Percentiles rank a stretch among this genome's conserved stretches.
Evolutionary conservation across 2,888 invertebrate genomes (phyloP).

Genomic region (Brassicogethes aeneus): DNA sequence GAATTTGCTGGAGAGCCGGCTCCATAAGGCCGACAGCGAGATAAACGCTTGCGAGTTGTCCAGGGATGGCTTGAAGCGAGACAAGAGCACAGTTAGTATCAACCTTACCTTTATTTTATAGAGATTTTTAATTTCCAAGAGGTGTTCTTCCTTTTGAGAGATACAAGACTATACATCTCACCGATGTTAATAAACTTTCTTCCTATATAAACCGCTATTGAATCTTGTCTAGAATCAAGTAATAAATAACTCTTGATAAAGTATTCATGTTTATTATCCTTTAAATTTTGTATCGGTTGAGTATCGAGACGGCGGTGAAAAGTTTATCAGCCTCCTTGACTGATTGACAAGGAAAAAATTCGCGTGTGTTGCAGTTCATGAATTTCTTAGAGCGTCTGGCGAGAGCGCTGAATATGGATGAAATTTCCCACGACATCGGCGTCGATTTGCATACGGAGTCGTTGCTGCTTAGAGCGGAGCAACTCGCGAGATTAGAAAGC

Average conservation of each 20-base stretch:
- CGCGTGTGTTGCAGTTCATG: conserved; percentile 51
- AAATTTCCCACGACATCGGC: conserved; percentile 71
- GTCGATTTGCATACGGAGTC: conserved; percentile 78
- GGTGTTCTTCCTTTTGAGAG: too few relatives aligned
- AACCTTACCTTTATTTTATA: background rate
- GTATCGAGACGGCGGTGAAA: background rate
- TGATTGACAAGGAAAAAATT: background rate
- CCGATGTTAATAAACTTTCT: too few relatives aligned
- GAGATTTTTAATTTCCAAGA: too few relatives aligned
- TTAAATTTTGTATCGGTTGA: too few relatives aligned
- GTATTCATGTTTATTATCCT: too few relatives aligned
- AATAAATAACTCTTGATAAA: too few relatives aligned
- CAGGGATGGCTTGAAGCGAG: conserved; percentile 62
- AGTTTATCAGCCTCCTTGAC: background rate
- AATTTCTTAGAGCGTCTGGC: conserved; percentile 77
- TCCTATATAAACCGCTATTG: too few relatives aligned
- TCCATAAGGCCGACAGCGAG: conserved; percentile 74
- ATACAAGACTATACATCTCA: too few relatives aligned
- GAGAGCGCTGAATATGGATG: conserved; percentile 75
- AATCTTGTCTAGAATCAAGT: too few relatives aligned
- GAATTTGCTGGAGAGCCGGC: conserved; percentile 59
- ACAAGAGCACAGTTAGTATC: conserved; percentile 63
- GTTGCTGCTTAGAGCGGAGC: conserved; percentile 75
- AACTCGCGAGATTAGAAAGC: conserved; percentile 68
- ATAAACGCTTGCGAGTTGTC: conserved; percentile 62